Evolutionary conservation across 2,888 invertebrate genomes (phyloP).

Genomic region (Eurytoma adleriae): DNA sequence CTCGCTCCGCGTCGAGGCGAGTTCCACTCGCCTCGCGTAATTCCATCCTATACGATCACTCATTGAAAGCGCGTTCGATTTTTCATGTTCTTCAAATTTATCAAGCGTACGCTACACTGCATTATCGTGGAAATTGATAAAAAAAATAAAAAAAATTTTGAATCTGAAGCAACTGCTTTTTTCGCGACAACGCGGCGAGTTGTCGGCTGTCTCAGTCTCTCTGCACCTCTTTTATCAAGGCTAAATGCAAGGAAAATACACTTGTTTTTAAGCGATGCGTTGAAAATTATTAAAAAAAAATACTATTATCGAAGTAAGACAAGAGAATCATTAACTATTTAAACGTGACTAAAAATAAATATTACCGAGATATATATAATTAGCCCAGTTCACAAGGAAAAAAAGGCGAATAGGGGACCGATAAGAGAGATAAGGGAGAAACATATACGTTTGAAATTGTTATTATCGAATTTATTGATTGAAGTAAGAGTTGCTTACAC

Average conservation of each 20-base stretch:
- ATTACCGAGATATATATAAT: neutral
- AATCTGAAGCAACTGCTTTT: neutral
- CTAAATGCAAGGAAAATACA: too few relatives aligned
- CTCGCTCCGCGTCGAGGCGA: conserved; percentile 26
- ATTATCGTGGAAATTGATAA: neutral
- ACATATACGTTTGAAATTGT: neutral
- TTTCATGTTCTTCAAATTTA: conserved; percentile 53
- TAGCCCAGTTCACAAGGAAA: neutral
- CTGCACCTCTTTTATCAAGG: too few relatives aligned
- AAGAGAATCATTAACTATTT: too few relatives aligned
- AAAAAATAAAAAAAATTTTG: neutral
- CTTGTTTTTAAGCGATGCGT: too few relatives aligned
- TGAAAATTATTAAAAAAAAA: too few relatives aligned
- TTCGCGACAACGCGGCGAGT: too few relatives aligned
- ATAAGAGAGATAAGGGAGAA: conserved; percentile 2
- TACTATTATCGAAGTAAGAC: too few relatives aligned
- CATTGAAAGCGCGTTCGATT: conserved; percentile 50
- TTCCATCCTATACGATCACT: conserved; percentile 32
- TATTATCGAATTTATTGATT: conserved; percentile 41
- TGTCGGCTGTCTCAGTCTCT: too few relatives aligned
- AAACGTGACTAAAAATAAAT: too few relatives aligned
- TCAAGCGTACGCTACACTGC: conserved; percentile 15
- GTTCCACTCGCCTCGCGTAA: neutral
- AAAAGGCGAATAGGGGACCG: conserved; percentile 11
- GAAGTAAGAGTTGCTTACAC: conserved; percentile 61